phyloP scores from a whole-genome alignment of 2,113 vertebrate genomes.

The Malurus elegans region DNA sequence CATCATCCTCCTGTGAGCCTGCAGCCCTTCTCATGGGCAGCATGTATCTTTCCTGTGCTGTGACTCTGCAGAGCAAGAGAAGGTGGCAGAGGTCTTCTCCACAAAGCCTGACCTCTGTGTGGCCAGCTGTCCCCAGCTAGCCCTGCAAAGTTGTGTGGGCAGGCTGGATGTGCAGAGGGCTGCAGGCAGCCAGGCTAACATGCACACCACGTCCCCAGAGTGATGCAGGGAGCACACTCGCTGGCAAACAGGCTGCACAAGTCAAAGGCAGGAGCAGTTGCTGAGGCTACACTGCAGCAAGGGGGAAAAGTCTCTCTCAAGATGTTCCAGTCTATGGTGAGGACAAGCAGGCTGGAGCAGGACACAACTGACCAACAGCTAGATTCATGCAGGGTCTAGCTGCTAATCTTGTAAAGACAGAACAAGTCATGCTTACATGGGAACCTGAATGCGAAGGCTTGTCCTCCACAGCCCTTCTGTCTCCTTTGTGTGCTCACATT shows the following conservation, averaged over 20 bases:
- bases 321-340: background rate
- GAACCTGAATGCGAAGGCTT: rapidly evolving
- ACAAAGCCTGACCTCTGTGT: background rate
- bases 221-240: background rate
- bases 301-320: background rate
- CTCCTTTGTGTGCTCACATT: background rate
- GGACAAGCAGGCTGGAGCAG: background rate
- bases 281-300: rapidly evolving
- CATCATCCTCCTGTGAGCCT: background rate
- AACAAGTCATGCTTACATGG: background rate
- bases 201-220: rapidly evolving
- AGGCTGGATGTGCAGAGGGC: background rate
- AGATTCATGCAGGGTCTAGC: background rate
- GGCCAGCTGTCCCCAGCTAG: background rate
- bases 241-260: background rate
- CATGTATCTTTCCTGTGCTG: background rate
- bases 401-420: background rate
- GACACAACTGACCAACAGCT: background rate
- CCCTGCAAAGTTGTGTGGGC: background rate
- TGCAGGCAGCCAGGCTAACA: background rate
- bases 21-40: background rate
- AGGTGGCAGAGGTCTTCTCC: background rate
- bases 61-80: background rate
- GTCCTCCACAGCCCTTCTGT: background rate
- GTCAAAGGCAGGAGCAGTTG: background rate